Conservation (phyloP, 2,888 invertebrate genomes). For the Polymixis flavicincta region DNA sequence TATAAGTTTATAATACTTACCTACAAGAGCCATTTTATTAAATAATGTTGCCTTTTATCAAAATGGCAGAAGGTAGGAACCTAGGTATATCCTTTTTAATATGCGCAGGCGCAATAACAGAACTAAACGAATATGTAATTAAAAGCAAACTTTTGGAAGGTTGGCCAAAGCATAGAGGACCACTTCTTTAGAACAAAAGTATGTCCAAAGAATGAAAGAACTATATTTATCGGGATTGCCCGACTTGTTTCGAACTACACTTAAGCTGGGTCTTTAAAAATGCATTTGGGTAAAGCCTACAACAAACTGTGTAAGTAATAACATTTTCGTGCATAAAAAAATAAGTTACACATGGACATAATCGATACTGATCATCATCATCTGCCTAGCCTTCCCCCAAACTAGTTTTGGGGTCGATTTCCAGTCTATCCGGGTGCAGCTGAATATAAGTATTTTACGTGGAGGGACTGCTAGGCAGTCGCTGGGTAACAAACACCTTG, state of each 20-base stretch:
- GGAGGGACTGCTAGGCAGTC: too few relatives aligned
- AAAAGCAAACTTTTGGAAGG: not conserved
- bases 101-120: not conserved
- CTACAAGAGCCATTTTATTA: not conserved
- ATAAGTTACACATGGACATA: too few relatives aligned
- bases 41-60: too few relatives aligned
- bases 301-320: too few relatives aligned
- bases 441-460: too few relatives aligned
- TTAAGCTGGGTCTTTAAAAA: not conserved
- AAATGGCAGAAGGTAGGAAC: not conserved
- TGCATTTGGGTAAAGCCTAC: too few relatives aligned
- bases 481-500: too few relatives aligned
- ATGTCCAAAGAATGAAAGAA: not conserved
- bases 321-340: not conserved
- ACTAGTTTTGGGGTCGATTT: too few relatives aligned
- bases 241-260: not conserved
- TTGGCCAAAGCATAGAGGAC: not conserved
- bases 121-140: not conserved
- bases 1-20: not conserved
- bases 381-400: too few relatives aligned
- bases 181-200: not conserved
- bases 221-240: not conserved
- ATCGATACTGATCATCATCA: too few relatives aligned
- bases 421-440: too few relatives aligned
- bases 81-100: not conserved